Conservation (phyloP, 2,888 invertebrate species). For the Lucinisca nassula region DNA sequence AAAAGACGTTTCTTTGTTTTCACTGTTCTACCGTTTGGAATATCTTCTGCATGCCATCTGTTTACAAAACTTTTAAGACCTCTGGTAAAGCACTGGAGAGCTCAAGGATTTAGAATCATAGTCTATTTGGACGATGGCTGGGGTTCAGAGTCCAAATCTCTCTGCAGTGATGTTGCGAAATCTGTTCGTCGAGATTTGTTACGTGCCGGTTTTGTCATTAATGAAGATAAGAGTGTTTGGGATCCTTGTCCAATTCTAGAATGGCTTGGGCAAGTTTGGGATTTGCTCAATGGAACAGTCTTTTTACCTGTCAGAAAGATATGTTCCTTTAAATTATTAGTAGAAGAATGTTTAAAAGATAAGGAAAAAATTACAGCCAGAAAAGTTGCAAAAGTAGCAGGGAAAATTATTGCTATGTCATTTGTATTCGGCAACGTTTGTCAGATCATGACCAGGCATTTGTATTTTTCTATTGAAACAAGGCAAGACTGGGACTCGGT, state of each 20-base stretch:
- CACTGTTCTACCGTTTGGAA: slow-evolving; percentile 13
- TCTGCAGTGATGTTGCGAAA: background rate
- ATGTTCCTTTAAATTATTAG: background rate
- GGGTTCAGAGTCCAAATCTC: background rate
- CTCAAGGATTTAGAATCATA: slow-evolving; percentile 10
- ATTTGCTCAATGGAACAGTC: background rate
- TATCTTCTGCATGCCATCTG: background rate
- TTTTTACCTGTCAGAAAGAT: background rate
- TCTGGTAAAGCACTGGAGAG: slow-evolving; percentile 37
- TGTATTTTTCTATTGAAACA: background rate
- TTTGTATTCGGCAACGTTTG: slow-evolving; percentile 27
- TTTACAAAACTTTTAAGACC: slow-evolving; percentile 33
- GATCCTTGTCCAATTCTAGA: background rate
- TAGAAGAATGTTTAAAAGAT: background rate
- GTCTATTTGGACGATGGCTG: slow-evolving; percentile 48
- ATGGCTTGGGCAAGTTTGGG: background rate
- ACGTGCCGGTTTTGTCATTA: background rate
- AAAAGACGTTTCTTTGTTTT: slow-evolving; percentile 16
- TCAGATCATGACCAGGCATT: background rate
- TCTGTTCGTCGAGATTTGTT: no score
- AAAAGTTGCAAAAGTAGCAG: background rate
- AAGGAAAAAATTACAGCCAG: slow-evolving; percentile 3
- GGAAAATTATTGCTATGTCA: slow-evolving; percentile 10
- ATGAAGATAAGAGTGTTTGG: background rate
- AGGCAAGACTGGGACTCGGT: background rate